A percentile compares a stretch with the other conserved stretches of the same genome.
These are phyloP conservation scores for Synodontis membranacea DNA, from an alignment of 2,113 vertebrate genomes.

Conservation along the genomic window DNA sequence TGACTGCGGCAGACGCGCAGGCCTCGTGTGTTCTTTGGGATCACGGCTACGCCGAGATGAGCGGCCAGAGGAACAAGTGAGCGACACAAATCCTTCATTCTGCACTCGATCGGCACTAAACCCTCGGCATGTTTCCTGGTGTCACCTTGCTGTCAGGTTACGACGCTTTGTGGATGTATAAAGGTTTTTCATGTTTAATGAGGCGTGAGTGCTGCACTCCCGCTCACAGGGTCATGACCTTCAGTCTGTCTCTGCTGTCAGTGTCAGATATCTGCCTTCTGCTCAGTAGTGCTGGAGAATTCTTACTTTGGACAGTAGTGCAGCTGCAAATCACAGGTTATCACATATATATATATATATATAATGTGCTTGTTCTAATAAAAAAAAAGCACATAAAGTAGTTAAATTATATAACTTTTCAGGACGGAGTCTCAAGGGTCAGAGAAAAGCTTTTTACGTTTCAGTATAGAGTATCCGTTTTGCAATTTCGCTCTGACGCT, in stretches of 20 bases:
- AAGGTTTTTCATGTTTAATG: slow-evolving; percentile 51
- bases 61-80: slow-evolving; percentile 96
- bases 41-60: slow-evolving; percentile 90
- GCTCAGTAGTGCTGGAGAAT: neutral
- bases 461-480: too few species aligned
- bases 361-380: too few species aligned
- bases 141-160: neutral
- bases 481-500: too few species aligned
- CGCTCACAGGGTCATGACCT: slow-evolving; percentile 38
- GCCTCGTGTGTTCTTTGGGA: slow-evolving; percentile 80
- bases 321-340: neutral
- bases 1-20: slow-evolving; percentile 70
- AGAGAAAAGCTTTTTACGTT: too few species aligned
- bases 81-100: slow-evolving; percentile 56
- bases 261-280: slow-evolving; percentile 47
- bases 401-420: too few species aligned
- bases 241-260: slow-evolving; percentile 29
- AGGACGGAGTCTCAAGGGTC: too few species aligned
- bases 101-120: neutral
- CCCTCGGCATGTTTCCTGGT: neutral
- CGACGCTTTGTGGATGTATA: slow-evolving; percentile 34
- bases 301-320: neutral
- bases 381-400: too few species aligned
- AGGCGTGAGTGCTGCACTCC: slow-evolving; percentile 4
- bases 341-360: too few species aligned